phyloP scores from a whole-genome alignment of 2,797 vertebrate genomes.

The Poeciliopsis presidionis region DNA sequence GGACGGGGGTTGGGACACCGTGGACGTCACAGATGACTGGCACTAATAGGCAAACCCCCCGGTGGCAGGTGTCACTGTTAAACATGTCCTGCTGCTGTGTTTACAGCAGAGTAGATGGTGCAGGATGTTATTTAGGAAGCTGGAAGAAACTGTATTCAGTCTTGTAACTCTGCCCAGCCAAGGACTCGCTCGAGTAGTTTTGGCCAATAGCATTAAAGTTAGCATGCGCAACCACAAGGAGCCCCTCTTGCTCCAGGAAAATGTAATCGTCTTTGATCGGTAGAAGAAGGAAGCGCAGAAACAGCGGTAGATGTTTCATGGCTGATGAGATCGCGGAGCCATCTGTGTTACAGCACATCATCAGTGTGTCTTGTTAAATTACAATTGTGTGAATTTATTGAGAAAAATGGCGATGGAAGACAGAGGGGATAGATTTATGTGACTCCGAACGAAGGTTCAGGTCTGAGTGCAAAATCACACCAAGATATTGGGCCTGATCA shows the following conservation, averaged over 20 bases:
- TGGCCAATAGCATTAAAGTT: neutral
- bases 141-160: neutral
- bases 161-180: neutral
- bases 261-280: neutral
- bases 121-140: neutral
- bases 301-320: slow-evolving; percentile 34
- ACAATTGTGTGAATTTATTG: slow-evolving; percentile 8
- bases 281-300: slow-evolving; percentile 14
- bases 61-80: neutral
- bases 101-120: neutral
- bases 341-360: slow-evolving; percentile 15
- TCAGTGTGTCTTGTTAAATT: slow-evolving; percentile 16
- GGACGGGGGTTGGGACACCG: neutral
- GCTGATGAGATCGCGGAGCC: slow-evolving; percentile 17
- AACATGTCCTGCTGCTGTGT: neutral
- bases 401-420: neutral
- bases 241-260: neutral
- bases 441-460: no score
- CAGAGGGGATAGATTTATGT: neutral
- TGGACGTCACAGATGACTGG: neutral
- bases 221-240: neutral
- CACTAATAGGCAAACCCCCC: slow-evolving; percentile 4
- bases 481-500: no score
- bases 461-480: no score
- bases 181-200: neutral